Evolutionary conservation across 2,797 vertebrate species (phyloP), one percentile per base, ranked within the genome.

Genomic region (Protosalanx chinensis): DNA sequence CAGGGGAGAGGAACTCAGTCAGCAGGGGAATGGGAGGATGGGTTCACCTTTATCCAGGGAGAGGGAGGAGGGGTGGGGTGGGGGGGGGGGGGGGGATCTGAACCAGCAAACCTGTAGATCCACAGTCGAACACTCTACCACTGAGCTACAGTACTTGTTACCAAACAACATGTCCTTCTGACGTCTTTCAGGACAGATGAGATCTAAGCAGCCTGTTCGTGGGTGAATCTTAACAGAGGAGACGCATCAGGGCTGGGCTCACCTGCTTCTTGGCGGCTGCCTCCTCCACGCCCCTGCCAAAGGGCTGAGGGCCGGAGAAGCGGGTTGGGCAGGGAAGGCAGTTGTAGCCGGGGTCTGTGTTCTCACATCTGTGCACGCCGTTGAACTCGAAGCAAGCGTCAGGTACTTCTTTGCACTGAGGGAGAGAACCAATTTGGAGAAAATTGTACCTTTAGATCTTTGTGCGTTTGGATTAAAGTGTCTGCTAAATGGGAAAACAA

Each of bases 311-410:
- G 76, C 98, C 98, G 0, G 93, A 92, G 89, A 92, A 99, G 67
- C 96, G 96, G 0, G 94, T 87, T 5, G 98, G 98, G 79, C 98
- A 99, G 64, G 97, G 96, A 71, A 95, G 90, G 80, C 97, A 99
- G 88, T 98, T 97, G 90, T 99, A 99, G 29, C 98, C 98, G 3
- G 97, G 97, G 20, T 93, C 93, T 4, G 96, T 97, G 84, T 99
- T 99, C 89, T 97, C 91, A 87, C 98, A 99, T 74, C 94, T 92
- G 76, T 98, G 96, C n/a, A 94, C 93, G 2, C 96, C 97, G 0
- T 95, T 97, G 79, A 96, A 93, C 80, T 88, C 92, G 81, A 98
- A 98, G 89, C 98, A 99, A 64, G 96, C 91, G 33, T 97, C 93
- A 5, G 95, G 95, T 1, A 99, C 95, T 71, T 96, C 95, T 76